Evolutionary conservation across 37 sponge, comb jelly and placozoan genomes (phyloP), one percentile per base, ranked within the genome.

Genomic region (Lycopodina hypogea): DNA sequence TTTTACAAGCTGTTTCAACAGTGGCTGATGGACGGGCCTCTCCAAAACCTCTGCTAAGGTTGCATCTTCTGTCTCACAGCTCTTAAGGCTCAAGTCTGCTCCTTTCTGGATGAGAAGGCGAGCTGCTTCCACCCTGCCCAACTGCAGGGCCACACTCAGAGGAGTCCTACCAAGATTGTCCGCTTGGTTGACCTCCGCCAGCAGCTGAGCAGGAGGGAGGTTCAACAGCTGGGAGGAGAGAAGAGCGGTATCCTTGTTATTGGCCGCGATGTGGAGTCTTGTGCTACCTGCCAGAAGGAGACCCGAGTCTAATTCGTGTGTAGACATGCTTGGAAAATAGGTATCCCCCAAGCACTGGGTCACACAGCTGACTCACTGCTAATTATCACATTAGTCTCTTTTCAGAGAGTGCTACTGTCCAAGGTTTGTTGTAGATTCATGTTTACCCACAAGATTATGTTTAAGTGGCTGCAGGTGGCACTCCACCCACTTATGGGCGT

Each of bases 191-290:
- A 88, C 41, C 24, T 21, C 2, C 18, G 35, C 1, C 7, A 58
- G 17, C 3, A 18, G 60, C 26, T 52, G 55, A 26, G 38, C 11
- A 3, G 37, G 52, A 2, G 40, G 39, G 42, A 53, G 11, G 19
- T 33, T 38, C 30, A 88, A 62, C 33, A 83, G 58, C 51, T 45
- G 30, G 48, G 48, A 45, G 7, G 40, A 26, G 1, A 88, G 51
- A 0, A 59, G 17, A 12, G 58, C 11, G 26, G 58, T 57, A 28
- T 83, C 65, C 23, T 65, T 41, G 19, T 62, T 68, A 12, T 74
- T 77, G 60, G 78, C 89, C 1, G 80, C 89, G 38, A 83, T 53
- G 67, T 88, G 89, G 29, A 88, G 60, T 11, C 78, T 57, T 14
- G 79, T 73, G 83, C 63, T 39, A 23, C 84, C 78, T 0, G 22